Base-by-base conservation (phyloP, 2,888 invertebrate genomes). In the Acanthacorydalis orientalis region DNA sequence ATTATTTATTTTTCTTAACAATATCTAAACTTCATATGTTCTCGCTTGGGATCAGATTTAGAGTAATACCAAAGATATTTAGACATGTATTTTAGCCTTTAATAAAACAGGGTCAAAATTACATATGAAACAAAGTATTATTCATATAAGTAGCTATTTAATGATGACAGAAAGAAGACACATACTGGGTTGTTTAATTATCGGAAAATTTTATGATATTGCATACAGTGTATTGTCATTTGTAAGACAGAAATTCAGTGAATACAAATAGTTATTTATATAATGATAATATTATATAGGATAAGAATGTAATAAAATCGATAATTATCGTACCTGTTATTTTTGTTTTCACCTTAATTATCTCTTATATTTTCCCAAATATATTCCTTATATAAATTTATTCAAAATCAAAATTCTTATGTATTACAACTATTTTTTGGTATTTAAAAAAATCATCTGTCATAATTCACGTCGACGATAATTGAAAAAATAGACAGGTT, bases 41-140 rank as follows among this genome's bases (percentile, higher is more conserved):
- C 23, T 46, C 35, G 47, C 43, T 47, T 47, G 47, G 47, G 47
- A 47, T 39, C 47, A 47, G 42, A 16, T 35, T 46, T 46, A 34
- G 34, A 34, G 12, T 16, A 46, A 38, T 46, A 47, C 47, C 47
- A 47, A 47, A 47, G 47, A 47, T 40, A 46, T 38, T 40, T 41
- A 23, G 38, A 35, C 14, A 32, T 47, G 42, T 47, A 42, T 47
- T 61, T 62, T 58, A 65, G 65, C 67, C 65, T 67, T 65, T 61
- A 62, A 60, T 58, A 56, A 67, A 64, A 67, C 65, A 65, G 65
- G 67, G 67, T 65, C 64, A 60, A 63, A 60, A 62, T 62, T 60
- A 56, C 55, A 54, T 69, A 60, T 37, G 32, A 46, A 46, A 46
- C 40, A 47, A 47, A 23, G 38, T 38, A 41, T 41, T 34, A 42